Conservation (phyloP, 2,888 invertebrate genomes). For the Epicampocera succincta region DNA sequence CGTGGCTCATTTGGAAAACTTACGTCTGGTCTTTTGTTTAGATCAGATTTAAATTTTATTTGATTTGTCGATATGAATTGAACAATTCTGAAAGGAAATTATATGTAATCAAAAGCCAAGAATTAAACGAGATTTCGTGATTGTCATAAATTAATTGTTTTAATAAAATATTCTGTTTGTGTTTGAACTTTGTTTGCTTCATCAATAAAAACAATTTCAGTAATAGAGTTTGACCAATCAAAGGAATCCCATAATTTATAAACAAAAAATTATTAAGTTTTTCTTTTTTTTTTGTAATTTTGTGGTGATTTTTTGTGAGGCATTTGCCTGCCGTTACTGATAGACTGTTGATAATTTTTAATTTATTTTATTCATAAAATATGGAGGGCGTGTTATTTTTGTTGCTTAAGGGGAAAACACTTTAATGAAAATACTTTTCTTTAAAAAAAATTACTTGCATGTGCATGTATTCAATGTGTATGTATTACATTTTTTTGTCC, state of each 20-base stretch:
- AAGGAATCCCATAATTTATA: constrained; percentile 43
- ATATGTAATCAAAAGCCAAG: constrained; percentile 23
- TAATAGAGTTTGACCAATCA: constrained; percentile 61
- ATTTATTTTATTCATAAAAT: not conserved
- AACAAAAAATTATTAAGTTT: constrained; percentile 17
- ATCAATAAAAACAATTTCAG: constrained; percentile 62
- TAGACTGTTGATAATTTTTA: constrained; percentile 24
- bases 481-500: too few species aligned
- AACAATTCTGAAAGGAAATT: constrained; percentile 33
- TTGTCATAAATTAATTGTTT: constrained; percentile 72
- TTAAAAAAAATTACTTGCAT: too few species aligned
- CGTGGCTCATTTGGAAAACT: constrained; percentile 30
- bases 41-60: constrained; percentile 44
- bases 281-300: constrained; percentile 11
- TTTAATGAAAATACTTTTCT: too few species aligned
- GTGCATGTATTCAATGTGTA: too few species aligned
- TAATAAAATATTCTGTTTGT: constrained; percentile 64
- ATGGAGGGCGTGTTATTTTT: not conserved
- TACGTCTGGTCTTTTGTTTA: constrained; percentile 29
- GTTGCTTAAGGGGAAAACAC: too few species aligned
- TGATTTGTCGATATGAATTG: constrained; percentile 43
- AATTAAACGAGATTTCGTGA: constrained; percentile 69
- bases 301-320: not conserved
- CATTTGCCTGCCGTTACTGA: not conserved
- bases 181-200: constrained; percentile 67